Evolutionary conservation across 2,113 vertebrate species (phyloP), one percentile per base, ranked within the genome.

Genomic region (Suncus etruscus): DNA sequence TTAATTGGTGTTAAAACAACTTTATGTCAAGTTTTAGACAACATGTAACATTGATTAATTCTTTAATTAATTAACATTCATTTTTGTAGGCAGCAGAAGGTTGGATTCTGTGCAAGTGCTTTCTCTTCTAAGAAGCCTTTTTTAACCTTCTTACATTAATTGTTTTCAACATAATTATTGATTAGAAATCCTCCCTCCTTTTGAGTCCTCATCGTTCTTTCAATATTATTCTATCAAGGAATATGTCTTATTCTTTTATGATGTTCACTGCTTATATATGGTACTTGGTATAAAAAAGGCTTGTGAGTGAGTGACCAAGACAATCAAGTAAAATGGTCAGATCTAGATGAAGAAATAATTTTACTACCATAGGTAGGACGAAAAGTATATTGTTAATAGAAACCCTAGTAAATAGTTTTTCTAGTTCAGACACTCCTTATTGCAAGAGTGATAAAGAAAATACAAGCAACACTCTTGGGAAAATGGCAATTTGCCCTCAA

Each of bases 21-120:
- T 77, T 75, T 72, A 91, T 29, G 47, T 87, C 29, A 70, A 83
- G 7, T 83, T 95, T 91, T 93, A 65, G 50, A 93, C 77, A 95
- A 22, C 16, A 45, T 83, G 8, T 72, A 69, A 72, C 29, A 68
- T 63, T 73, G 48, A 86, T 86, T 91, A 93, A 89, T 69, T 78
- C 81, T 70, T n/a, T n/a, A n/a, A n/a, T n/a, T n/a, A n/a, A n/a
- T n/a, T n/a, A n/a, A n/a, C n/a, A n/a, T n/a, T n/a, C n/a, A n/a
- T n/a, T n/a, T n/a, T n/a, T n/a, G n/a, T n/a, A n/a, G n/a, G n/a
- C n/a, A n/a, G n/a, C n/a, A n/a, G n/a, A n/a, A n/a, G n/a, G n/a
- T n/a, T n/a, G n/a, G n/a, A n/a, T n/a, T n/a, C 76, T 47, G 47
- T 90, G 68, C 65, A 86, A 87, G 81, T 66, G 20, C 27, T 16